Conservation (phyloP, 2,888 invertebrate species). For the Melolontha melolontha region DNA sequence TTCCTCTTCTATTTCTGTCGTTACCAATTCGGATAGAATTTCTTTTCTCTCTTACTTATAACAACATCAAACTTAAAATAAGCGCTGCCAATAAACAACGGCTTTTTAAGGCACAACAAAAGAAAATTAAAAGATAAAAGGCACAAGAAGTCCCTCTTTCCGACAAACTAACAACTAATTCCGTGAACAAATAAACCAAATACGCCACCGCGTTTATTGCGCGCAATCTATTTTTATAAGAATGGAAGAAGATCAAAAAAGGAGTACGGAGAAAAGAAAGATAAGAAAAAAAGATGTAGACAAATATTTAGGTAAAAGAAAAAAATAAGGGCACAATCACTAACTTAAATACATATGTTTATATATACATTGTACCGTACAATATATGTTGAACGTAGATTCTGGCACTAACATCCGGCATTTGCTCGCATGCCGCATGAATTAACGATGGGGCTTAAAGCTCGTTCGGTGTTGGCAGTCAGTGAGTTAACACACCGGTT, state of each 20-base stretch:
- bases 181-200: constrained; percentile 58
- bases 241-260: constrained; percentile 51
- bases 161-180: constrained; percentile 58
- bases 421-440: constrained; percentile 57
- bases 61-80: too few relatives aligned
- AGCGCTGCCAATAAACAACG: too few relatives aligned
- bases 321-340: constrained; percentile 12
- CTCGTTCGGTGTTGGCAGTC: constrained; percentile 44
- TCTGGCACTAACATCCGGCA: constrained; percentile 59
- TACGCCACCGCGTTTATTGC: constrained; percentile 53
- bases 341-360: constrained; percentile 47
- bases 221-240: constrained; percentile 49
- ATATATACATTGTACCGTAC: constrained; percentile 8
- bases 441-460: constrained; percentile 38
- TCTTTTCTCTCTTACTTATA: too few relatives aligned
- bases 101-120: too few relatives aligned
- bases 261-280: background rate
- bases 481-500: constrained; percentile 46
- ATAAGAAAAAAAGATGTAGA: constrained; percentile 55
- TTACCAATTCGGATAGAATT: too few relatives aligned
- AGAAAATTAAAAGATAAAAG: constrained; percentile 26
- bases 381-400: constrained; percentile 4
- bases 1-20: too few relatives aligned
- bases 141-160: constrained; percentile 39
- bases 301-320: constrained; percentile 58